phyloP scores from a whole-genome alignment of 2,888 invertebrate genomes.

The Orthosia gothica region DNA sequence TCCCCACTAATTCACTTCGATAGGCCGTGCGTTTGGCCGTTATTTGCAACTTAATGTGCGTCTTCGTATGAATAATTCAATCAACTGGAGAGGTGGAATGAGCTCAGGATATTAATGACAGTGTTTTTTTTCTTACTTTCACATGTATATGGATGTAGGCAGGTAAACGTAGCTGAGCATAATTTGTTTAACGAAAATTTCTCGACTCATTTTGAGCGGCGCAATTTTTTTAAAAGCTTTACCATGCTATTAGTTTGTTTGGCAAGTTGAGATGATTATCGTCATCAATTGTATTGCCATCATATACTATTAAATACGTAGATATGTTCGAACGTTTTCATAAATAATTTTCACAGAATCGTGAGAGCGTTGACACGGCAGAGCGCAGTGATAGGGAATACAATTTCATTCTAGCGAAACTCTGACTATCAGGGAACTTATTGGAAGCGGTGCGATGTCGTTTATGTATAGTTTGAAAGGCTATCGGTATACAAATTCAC shows the following conservation, averaged over 20 bases:
- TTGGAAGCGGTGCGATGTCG: neutral
- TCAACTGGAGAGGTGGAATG: slow-evolving; percentile 60
- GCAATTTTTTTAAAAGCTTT: neutral
- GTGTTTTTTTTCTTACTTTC: slow-evolving; percentile 65
- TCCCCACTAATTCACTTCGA: slow-evolving; percentile 56
- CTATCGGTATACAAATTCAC: too few relatives aligned
- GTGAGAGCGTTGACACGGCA: slow-evolving; percentile 11
- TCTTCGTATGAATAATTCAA: slow-evolving; percentile 78
- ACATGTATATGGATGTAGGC: neutral
- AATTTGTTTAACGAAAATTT: neutral
- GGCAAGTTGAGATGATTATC: neutral
- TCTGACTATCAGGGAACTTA: slow-evolving; percentile 7
- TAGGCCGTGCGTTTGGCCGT: slow-evolving; percentile 65
- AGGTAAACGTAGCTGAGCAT: neutral
- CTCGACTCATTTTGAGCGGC: neutral
- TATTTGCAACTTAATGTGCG: slow-evolving; percentile 74
- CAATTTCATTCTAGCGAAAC: slow-evolving; percentile 27
- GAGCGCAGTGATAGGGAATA: slow-evolving; percentile 19
- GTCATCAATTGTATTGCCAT: neutral
- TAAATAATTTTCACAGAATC: slow-evolving; percentile 6
- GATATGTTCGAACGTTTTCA: neutral
- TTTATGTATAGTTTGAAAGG: neutral
- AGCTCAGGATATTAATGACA: slow-evolving; percentile 52
- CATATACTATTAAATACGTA: neutral
- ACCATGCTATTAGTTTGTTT: neutral